Percentiles rank a stretch among this genome's conserved stretches.
phyloP scores from a whole-genome alignment of 2,888 invertebrate genomes.

The Synanthedon myopaeformis region DNA sequence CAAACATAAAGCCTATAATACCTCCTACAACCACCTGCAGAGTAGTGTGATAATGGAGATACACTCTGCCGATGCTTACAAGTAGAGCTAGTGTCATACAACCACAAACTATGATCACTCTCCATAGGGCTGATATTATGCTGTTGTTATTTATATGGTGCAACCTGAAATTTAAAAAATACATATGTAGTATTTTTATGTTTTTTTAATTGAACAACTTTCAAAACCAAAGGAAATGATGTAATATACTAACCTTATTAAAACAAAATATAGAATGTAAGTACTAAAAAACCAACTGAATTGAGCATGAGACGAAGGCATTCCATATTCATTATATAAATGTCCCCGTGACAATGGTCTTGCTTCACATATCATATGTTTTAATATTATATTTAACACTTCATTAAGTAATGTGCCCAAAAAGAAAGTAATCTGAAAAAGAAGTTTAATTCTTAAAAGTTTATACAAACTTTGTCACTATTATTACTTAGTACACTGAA shows the following conservation, averaged over 20 bases:
- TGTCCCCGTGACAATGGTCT: conserved; percentile 79
- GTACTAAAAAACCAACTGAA: conserved; percentile 92
- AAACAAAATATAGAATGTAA: conserved; percentile 86
- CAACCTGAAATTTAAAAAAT: conserved; percentile 67
- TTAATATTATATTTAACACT: conserved; percentile 80
- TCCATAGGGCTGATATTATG: conserved; percentile 80
- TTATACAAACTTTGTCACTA: too few species aligned
- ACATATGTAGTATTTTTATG: neutral
- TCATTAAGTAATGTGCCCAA: conserved; percentile 83
- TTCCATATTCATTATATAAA: conserved; percentile 83
- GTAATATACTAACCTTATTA: conserved; percentile 76
- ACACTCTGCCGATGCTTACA: conserved; percentile 80
- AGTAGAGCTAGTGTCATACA: conserved; percentile 71
- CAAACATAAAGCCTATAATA: conserved; percentile 79
- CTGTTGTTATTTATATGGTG: conserved; percentile 86
- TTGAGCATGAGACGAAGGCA: conserved; percentile 94
- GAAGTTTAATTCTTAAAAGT: too few species aligned
- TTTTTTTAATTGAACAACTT: neutral
- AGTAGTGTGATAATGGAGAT: conserved; percentile 87
- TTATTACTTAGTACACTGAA: too few species aligned
- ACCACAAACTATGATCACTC: conserved; percentile 73
- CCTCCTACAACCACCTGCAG: conserved; percentile 86
- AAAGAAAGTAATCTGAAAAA: conserved; percentile 85
- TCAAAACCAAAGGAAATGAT: too few species aligned
- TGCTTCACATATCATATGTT: conserved; percentile 84